phyloP scores from a whole-genome alignment of 1,140 invertebrate genomes.

The Diorhabda elongata region DNA sequence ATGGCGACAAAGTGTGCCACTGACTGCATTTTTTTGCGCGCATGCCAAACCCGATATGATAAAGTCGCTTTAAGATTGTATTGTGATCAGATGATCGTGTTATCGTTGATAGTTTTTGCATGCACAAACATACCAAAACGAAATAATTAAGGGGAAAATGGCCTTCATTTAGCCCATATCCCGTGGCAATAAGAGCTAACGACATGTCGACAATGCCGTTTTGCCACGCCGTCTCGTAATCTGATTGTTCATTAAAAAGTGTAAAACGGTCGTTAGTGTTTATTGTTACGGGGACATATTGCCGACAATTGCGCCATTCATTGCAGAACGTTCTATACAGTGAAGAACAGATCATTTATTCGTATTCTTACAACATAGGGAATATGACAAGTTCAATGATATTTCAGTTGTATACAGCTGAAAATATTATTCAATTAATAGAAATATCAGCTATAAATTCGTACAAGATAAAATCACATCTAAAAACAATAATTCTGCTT shows the following conservation, averaged over 20 bases:
- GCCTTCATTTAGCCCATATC: constrained; percentile 17
- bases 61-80: constrained; percentile 13
- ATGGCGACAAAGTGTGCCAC: constrained; percentile 13
- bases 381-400: no score
- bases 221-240: constrained; percentile 24
- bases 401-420: no score
- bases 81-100: constrained; percentile 5
- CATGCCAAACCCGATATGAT: constrained; percentile 1
- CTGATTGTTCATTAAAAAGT: constrained; percentile 33
- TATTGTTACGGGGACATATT: constrained; percentile 26
- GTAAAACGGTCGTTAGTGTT: constrained; percentile 29
- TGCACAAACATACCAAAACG: constrained; percentile 11
- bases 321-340: background rate
- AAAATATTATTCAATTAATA: no score
- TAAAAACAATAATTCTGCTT: no score
- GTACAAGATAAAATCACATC: no score
- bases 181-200: constrained; percentile 14
- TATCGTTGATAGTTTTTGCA: constrained; percentile 1
- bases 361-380: no score
- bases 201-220: constrained; percentile 22
- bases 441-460: no score
- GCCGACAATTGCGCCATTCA: constrained; percentile 20
- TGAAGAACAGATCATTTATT: no score
- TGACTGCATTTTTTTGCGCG: constrained; percentile 10
- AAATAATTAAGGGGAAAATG: constrained; percentile 21